Percentiles rank a stretch among this genome's conserved stretches.
phyloP scores from a whole-genome alignment of 2,888 invertebrate genomes.

The Acleris cristana region DNA sequence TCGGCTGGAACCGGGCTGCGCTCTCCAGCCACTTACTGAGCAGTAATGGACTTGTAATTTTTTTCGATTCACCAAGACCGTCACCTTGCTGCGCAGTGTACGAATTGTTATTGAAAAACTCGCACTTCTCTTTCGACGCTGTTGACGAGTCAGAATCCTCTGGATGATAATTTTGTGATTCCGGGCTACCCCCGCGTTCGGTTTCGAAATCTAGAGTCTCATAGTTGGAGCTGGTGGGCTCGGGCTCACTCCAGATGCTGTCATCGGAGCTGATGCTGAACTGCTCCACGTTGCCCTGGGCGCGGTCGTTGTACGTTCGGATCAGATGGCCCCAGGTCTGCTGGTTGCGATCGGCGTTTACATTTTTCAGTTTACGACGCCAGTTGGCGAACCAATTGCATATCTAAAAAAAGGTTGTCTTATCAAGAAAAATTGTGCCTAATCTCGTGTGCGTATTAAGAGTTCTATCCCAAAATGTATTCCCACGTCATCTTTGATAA shows the following conservation, averaged over 20 bases:
- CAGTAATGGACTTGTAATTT: constrained; percentile 83
- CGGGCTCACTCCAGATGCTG: constrained; percentile 90
- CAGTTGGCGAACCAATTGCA: constrained; percentile 94
- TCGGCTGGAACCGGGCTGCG: constrained; percentile 88
- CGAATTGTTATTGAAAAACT: constrained; percentile 68
- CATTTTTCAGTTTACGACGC: constrained; percentile 90
- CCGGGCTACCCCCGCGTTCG: constrained; percentile 60
- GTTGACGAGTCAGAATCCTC: constrained; percentile 66
- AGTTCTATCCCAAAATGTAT: too few species aligned
- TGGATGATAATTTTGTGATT: constrained; percentile 56
- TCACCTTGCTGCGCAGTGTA: constrained; percentile 52
- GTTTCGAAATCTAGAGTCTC: constrained; percentile 58
- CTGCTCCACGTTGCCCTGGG: constrained; percentile 91
- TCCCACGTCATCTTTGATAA: too few species aligned
- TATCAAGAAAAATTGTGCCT: neutral
- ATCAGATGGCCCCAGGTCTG: constrained; percentile 90
- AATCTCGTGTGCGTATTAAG: too few species aligned
- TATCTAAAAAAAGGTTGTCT: constrained; percentile 71
- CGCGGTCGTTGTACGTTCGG: constrained; percentile 88
- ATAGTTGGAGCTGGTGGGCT: constrained; percentile 59
- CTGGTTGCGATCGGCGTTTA: constrained; percentile 86
- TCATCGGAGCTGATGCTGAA: constrained; percentile 91
- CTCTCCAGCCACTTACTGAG: constrained; percentile 90
- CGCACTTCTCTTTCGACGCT: constrained; percentile 60
- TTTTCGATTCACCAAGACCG: constrained; percentile 52